Base-by-base conservation (phyloP, 2,888 invertebrate species). In the Linnaemya vulpina region DNA sequence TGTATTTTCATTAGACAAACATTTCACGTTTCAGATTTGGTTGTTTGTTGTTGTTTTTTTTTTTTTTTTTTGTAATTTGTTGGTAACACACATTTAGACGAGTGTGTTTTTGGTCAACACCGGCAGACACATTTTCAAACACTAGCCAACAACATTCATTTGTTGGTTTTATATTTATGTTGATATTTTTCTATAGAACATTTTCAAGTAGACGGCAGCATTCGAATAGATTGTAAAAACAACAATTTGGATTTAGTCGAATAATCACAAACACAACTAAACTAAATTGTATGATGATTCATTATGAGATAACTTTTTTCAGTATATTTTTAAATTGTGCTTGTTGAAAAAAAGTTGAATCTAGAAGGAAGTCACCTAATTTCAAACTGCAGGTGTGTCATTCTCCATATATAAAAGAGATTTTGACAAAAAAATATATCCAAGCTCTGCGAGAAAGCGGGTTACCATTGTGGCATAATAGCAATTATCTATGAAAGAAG, bases 1-100 rank as follows among this genome's bases (percentile, higher is more conserved):
- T 49, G 15, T 63, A 22, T 20, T 55, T 77, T 49, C 38, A 67
- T 80, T 71, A 78, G 43, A 17, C 51, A 79, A 71, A 71, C 75
- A 81, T 68, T 81, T 43, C 81, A 81, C 75, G 81, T 81, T 81
- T 81, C 11, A 51, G 8, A 30, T 62, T n/a, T n/a, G n/a, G n/a
- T n/a, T n/a, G n/a, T n/a, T n/a, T n/a, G n/a, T n/a, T n/a, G n/a
- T n/a, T n/a, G n/a, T n/a, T n/a, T 22, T 25, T 55, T 67, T 17
- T 40, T 22, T 49, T 30, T 67, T n/a, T 15, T 49, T 76, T 49
- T 38, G 3, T 49, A 38, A 65, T 51, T 58, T 30, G 25, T 62
- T 70, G 62, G 60, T 62, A 70, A 38, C 55, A 51, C 22, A 63
- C 65, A 71, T 40, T 67, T 49, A 76, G 17, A 35, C 22, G 15